Percentiles rank a stretch among this genome's conserved stretches.
phyloP scores from a whole-genome alignment of 2,797 vertebrate genomes.

The Echeneis naucrates region DNA sequence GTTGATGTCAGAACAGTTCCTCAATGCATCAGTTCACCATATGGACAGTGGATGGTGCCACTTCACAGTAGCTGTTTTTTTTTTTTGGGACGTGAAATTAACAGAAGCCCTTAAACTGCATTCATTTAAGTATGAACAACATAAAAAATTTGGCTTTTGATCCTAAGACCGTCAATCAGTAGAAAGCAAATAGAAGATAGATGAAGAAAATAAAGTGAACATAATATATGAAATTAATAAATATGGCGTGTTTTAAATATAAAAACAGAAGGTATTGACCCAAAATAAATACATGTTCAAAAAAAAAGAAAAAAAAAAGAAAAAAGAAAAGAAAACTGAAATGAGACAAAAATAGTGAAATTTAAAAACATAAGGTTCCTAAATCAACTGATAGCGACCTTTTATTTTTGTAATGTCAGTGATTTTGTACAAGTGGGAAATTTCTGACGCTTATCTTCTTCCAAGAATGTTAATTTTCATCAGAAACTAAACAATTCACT shows the following conservation, averaged over 20 bases:
- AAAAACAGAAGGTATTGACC: too few relatives aligned
- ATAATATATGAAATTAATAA: too few relatives aligned
- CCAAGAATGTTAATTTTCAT: conserved; percentile 3
- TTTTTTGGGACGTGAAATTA: background rate
- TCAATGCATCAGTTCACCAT: background rate
- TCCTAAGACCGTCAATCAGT: too few relatives aligned
- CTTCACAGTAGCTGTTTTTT: background rate
- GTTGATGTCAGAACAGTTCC: background rate
- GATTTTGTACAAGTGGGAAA: background rate
- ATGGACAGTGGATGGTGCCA: conserved; percentile 35
- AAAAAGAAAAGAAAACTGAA: background rate
- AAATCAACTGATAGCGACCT: background rate
- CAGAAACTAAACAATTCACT: conserved; percentile 26
- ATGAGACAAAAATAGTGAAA: background rate
- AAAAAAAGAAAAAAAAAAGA: too few relatives aligned
- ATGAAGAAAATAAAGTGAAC: too few relatives aligned
- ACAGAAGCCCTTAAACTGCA: background rate
- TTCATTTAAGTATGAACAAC: too few relatives aligned
- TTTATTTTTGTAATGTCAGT: background rate
- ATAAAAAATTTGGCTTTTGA: too few relatives aligned
- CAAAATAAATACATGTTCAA: too few relatives aligned
- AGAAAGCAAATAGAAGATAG: background rate
- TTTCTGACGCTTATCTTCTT: background rate
- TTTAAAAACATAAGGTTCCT: background rate
- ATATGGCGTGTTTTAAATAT: too few relatives aligned